These are phyloP conservation scores for Empis stercorea DNA, from an alignment of 2,888 invertebrate species.

Conservation along the genomic window DNA sequence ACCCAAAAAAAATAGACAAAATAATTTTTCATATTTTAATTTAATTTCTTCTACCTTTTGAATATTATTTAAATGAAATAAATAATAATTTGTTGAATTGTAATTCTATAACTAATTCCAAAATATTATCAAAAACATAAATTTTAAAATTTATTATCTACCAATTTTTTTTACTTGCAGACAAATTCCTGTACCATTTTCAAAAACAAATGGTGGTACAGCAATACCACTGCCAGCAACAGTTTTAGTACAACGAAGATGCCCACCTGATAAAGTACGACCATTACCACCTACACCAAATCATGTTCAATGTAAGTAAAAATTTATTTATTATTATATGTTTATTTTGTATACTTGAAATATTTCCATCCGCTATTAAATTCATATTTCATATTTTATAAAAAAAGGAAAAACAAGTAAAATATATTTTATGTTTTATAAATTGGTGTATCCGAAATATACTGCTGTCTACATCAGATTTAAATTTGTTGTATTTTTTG, in stretches of 20 bases:
- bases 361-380: too few species aligned
- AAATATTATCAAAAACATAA: too few species aligned
- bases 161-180: conserved; percentile 40
- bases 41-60: too few species aligned
- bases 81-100: too few species aligned
- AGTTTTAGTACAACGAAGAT: conserved; percentile 59
- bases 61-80: too few species aligned
- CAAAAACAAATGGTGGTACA: conserved; percentile 47
- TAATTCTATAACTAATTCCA: too few species aligned
- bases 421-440: background rate
- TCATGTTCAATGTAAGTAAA: conserved; percentile 38
- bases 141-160: background rate
- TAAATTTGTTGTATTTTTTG: too few species aligned
- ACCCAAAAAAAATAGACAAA: too few species aligned
- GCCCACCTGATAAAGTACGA: conserved; percentile 65
- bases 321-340: background rate
- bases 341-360: too few species aligned
- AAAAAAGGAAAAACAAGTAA: background rate
- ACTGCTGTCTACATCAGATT: background rate
- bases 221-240: conserved; percentile 71
- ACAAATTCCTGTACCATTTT: conserved; percentile 51
- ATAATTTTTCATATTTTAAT: too few species aligned
- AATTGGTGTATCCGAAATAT: background rate
- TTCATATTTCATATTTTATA: too few species aligned
- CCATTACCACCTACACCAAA: conserved; percentile 57